These are phyloP conservation scores for Biston stratarius DNA, from an alignment of 2,888 invertebrate genomes.

Conservation along the genomic window DNA sequence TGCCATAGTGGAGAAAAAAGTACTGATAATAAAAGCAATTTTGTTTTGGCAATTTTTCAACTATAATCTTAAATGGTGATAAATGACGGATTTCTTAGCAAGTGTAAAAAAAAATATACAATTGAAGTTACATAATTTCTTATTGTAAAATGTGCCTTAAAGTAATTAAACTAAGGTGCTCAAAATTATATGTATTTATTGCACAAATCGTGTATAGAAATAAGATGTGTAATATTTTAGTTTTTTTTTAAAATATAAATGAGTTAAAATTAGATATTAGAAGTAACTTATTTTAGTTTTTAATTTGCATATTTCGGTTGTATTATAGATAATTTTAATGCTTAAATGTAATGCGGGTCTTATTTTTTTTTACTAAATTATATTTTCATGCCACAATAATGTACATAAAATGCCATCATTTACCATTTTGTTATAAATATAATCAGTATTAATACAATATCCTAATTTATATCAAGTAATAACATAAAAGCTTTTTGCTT, in stretches of 20 bases:
- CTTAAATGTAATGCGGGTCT: slow-evolving; percentile 80
- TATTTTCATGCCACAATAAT: slow-evolving; percentile 71
- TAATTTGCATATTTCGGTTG: slow-evolving; percentile 58
- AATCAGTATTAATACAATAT: slow-evolving; percentile 84
- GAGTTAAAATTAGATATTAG: slow-evolving; percentile 57
- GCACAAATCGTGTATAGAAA: slow-evolving; percentile 14
- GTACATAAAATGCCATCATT: slow-evolving; percentile 79
- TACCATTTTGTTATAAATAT: slow-evolving; percentile 76
- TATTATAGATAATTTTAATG: slow-evolving; percentile 60
- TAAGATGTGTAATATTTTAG: not conserved
- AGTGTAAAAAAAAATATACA: too few species aligned
- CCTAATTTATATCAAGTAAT: slow-evolving; percentile 70
- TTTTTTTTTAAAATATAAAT: slow-evolving; percentile 47
- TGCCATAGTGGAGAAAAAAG: too few species aligned
- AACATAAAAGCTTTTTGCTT: slow-evolving; percentile 26
- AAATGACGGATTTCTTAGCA: too few species aligned
- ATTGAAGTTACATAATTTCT: not conserved
- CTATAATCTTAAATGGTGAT: too few species aligned
- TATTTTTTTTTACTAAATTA: slow-evolving; percentile 51
- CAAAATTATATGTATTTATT: slow-evolving; percentile 43
- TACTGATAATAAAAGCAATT: too few species aligned
- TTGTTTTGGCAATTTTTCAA: too few species aligned
- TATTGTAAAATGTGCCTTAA: slow-evolving; percentile 46
- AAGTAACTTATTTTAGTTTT: slow-evolving; percentile 67
- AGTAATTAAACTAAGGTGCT: slow-evolving; percentile 43